These are phyloP conservation scores for Ctenomys sociabilis DNA, from an alignment of 2,113 vertebrate genomes.

Conservation along the genomic window DNA sequence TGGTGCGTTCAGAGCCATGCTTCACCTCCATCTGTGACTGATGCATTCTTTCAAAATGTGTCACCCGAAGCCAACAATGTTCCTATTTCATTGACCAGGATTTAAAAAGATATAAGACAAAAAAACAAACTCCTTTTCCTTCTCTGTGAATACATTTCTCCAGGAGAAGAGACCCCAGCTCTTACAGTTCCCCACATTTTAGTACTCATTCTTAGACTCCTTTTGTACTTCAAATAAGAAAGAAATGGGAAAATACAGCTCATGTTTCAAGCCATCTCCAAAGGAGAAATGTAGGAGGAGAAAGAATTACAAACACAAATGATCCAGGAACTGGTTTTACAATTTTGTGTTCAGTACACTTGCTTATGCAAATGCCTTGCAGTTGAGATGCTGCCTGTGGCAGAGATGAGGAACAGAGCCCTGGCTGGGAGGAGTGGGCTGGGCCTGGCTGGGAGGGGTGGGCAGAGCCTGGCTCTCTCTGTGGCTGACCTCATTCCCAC, in stretches of 20 bases:
- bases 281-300: neutral
- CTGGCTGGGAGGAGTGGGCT: neutral
- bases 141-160: conserved; percentile 3
- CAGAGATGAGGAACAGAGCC: neutral
- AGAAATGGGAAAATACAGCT: neutral
- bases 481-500: neutral
- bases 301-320: neutral
- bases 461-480: too few species aligned
- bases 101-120: neutral
- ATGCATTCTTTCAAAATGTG: conserved; percentile 59
- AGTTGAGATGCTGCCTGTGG: neutral
- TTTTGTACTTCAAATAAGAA: neutral
- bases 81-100: conserved; percentile 29
- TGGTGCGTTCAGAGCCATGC: neutral
- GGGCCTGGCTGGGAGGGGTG: too few species aligned
- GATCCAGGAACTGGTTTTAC: neutral
- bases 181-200: neutral
- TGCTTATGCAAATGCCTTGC: neutral
- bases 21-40: conserved; percentile 8
- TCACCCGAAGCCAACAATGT: conserved; percentile 56
- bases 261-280: neutral
- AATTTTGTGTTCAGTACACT: neutral
- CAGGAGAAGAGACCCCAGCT: neutral
- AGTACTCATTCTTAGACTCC: neutral
- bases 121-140: neutral